Percentiles rank a stretch among this genome's conserved stretches.
Conservation (phyloP, 1,140 invertebrate genomes). For the Xylocopa sonorina region DNA sequence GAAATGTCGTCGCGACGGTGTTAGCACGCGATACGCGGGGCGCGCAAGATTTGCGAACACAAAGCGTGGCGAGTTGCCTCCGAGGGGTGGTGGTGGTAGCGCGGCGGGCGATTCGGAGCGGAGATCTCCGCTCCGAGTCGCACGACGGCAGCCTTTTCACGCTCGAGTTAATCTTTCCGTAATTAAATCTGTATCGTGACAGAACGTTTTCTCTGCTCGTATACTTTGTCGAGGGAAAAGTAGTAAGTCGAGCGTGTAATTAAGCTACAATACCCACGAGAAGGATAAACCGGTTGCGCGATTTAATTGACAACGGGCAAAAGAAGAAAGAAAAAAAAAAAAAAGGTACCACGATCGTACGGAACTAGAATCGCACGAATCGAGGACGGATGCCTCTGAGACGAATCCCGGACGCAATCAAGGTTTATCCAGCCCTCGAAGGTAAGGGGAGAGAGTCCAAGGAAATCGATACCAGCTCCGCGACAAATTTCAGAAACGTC, state of each 20-base stretch:
- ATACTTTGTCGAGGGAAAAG: neutral
- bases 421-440: constrained; percentile 27
- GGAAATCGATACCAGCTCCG: neutral
- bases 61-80: constrained; percentile 17
- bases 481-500: neutral
- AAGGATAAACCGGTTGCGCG: constrained; percentile 39
- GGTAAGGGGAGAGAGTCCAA: neutral
- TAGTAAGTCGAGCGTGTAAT: neutral
- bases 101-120: neutral
- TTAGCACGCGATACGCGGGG: constrained; percentile 31
- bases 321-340: no score
- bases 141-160: neutral
- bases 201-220: no score
- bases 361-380: neutral
- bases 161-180: neutral
- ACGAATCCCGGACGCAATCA: neutral
- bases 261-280: neutral
- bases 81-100: neutral
- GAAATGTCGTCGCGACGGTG: constrained; percentile 37
- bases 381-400: neutral
- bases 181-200: neutral
- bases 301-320: neutral
- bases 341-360: neutral
- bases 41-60: neutral
- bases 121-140: neutral